These are phyloP conservation scores for Conistra vaccinii DNA, from an alignment of 2,888 invertebrate genomes.

Conservation along the genomic window DNA sequence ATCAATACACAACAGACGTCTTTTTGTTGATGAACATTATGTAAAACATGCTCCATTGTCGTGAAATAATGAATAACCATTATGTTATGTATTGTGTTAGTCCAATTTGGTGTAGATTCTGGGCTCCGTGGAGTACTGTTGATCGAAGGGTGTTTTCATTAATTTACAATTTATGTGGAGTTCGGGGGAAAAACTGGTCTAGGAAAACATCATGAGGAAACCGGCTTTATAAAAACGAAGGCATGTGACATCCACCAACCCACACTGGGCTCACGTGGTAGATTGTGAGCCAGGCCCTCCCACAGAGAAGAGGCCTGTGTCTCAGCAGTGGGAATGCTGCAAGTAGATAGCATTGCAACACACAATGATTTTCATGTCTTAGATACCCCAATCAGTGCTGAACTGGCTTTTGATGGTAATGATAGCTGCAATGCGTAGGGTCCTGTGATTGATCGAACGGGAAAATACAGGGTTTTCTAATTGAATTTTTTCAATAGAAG, in stretches of 20 bases:
- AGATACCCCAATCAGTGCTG: too few relatives aligned
- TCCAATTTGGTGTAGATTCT: neutral
- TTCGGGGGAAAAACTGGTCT: neutral
- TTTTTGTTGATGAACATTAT: slow-evolving; percentile 7
- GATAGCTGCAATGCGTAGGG: too few relatives aligned
- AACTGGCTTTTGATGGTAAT: too few relatives aligned
- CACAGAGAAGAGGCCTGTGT: too few relatives aligned
- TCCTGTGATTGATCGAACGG: neutral
- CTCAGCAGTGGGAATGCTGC: too few relatives aligned
- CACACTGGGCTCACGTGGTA: neutral
- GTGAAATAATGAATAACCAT: neutral
- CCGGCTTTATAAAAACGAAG: neutral
- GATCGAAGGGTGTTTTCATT: neutral
- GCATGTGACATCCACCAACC: neutral
- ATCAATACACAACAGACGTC: slow-evolving; percentile 15
- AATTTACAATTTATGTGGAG: neutral
- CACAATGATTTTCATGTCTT: too few relatives aligned
- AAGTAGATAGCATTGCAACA: too few relatives aligned
- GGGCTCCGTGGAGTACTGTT: neutral
- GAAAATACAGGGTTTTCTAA: too few relatives aligned
- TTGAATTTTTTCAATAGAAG: too few relatives aligned
- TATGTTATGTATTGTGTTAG: neutral
- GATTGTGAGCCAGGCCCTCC: too few relatives aligned
- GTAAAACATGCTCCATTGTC: neutral
- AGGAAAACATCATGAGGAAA: neutral